A percentile compares a stretch with the other conserved stretches of the same genome.
Conservation (phyloP, 2,113 vertebrate species). For the Megalops atlanticus region DNA sequence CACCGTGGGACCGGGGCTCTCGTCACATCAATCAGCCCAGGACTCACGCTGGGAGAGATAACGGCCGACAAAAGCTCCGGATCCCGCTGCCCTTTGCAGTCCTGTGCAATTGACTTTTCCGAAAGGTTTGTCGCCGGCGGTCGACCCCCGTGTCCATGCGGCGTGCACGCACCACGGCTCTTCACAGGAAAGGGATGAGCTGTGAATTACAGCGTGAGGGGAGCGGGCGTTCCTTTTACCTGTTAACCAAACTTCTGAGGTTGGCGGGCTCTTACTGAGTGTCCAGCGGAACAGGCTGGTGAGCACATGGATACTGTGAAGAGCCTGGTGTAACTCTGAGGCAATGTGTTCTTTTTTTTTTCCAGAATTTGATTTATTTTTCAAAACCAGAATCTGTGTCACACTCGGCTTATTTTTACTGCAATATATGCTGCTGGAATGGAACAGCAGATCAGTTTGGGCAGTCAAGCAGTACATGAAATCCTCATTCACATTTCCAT, state of each 20-base stretch:
- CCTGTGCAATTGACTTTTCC: slow-evolving; percentile 33
- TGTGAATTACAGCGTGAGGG: slow-evolving; percentile 16
- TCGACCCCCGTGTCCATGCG: slow-evolving; percentile 1
- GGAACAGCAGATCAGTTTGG: slow-evolving; percentile 55
- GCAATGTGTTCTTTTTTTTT: slow-evolving; percentile 50
- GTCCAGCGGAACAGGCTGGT: slow-evolving; percentile 45
- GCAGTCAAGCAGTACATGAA: slow-evolving; percentile 62
- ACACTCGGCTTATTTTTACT: slow-evolving; percentile 56
- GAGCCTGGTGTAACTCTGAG: slow-evolving; percentile 40
- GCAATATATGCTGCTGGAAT: slow-evolving; percentile 44
- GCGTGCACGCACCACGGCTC: slow-evolving; percentile 6
- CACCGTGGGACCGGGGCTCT: not conserved
- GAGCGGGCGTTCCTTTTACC: slow-evolving; percentile 21
- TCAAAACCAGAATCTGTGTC: slow-evolving; percentile 57
- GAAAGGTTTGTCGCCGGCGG: slow-evolving; percentile 39
- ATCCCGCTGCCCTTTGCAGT: slow-evolving; percentile 25
- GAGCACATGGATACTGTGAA: slow-evolving; percentile 17
- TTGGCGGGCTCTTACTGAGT: slow-evolving; percentile 41
- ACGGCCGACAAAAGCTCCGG: slow-evolving; percentile 30
- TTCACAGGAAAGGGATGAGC: not conserved
- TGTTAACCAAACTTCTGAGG: slow-evolving; percentile 36
- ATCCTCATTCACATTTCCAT: slow-evolving; percentile 56
- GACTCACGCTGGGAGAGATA: slow-evolving; percentile 26
- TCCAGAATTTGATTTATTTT: slow-evolving; percentile 64
- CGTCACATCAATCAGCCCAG: slow-evolving; percentile 18